Percentiles rank a stretch among this genome's conserved stretches.
phyloP scores from a whole-genome alignment of 2,113 vertebrate species.

The Neolamprologus hecqui region DNA sequence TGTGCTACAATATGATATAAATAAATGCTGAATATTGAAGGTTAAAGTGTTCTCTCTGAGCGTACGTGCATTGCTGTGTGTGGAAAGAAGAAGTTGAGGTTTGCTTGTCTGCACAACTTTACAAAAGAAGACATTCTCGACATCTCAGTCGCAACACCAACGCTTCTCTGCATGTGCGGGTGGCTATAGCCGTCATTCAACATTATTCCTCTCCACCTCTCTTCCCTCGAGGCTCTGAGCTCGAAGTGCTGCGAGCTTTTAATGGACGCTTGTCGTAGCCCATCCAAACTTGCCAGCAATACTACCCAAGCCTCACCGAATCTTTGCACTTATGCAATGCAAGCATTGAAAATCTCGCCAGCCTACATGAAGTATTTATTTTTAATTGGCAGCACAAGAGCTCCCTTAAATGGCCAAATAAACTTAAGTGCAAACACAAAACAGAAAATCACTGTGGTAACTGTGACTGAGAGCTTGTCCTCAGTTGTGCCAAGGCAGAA shows the following conservation, averaged over 20 bases:
- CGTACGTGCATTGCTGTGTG: not conserved
- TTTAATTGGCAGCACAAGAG: slow-evolving; percentile 1
- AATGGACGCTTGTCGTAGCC: slow-evolving; percentile 33
- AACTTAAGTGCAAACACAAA: slow-evolving; percentile 22
- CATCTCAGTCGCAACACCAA: slow-evolving; percentile 2
- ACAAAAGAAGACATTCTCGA: slow-evolving; percentile 5
- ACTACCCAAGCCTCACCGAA: not conserved
- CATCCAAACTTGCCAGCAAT: not conserved
- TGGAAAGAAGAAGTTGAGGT: slow-evolving; percentile 18
- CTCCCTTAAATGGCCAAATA: not conserved
- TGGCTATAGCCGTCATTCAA: slow-evolving; percentile 20
- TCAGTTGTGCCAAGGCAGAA: slow-evolving; percentile 29
- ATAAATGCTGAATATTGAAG: not conserved
- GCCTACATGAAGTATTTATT: slow-evolving; percentile 41
- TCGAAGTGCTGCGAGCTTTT: not conserved
- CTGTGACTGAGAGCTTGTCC: not conserved
- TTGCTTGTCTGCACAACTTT: not conserved
- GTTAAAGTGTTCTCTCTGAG: not conserved
- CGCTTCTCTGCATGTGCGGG: slow-evolving; percentile 6
- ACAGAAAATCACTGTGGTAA: slow-evolving; percentile 38
- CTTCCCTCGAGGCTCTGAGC: slow-evolving; percentile 5
- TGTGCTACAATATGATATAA: not conserved
- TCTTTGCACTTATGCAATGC: not conserved
- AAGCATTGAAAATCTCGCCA: not conserved
- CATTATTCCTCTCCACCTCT: slow-evolving; percentile 8